Evolutionary conservation across 2,113 vertebrate species (phyloP), one percentile per base, ranked within the genome.

Genomic region (Neofelis nebulosa): DNA sequence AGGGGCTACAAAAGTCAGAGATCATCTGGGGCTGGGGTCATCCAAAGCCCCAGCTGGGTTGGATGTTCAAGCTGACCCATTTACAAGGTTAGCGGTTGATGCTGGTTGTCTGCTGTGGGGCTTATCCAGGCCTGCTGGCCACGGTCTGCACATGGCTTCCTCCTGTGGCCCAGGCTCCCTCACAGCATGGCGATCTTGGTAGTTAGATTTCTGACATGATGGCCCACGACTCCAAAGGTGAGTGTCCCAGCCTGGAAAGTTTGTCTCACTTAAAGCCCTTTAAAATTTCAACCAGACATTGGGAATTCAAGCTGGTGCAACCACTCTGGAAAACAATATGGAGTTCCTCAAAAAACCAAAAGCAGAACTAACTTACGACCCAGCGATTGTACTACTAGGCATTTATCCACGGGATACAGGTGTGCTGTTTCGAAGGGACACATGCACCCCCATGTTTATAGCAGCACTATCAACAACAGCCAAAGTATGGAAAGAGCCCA

Each of bases 221-320:
- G 0, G 41, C 57, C 21, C 31, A 33, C 15, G 36, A 14, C 87
- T 94, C 31, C 41, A 89, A 82, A 92, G 23, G 12, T 21, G 45
- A 52, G 38, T 29, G 1, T 48, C 63, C 6, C 27, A 33, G 23
- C 19, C 76, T 84, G 23, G 66, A 33, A 68, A 63, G n/a, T 31
- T 79, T 83, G 55, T 21, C 73, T 52, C 27, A 55, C 45, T 96
- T 48, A 73, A 89, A 94, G 78, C 15, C 73, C 82, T 84, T 90
- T 23, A 65, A 83, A 96, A 82, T 57, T 41, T 71, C 73, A n/a
- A 61, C 38, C 25, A 33, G 12, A 68, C 63, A 89, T 8, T 45
- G 45, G 45, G 45, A 45, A 45, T 45, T 7, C 45, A 45, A 45
- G 7, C 45, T 45, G 45, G 45, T 45, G 7, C 45, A 45, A 45